A percentile compares a stretch with the other conserved stretches of the same genome.
These are phyloP conservation scores for Chelmon rostratus DNA, from an alignment of 2,797 vertebrate genomes.

Conservation along the genomic window DNA sequence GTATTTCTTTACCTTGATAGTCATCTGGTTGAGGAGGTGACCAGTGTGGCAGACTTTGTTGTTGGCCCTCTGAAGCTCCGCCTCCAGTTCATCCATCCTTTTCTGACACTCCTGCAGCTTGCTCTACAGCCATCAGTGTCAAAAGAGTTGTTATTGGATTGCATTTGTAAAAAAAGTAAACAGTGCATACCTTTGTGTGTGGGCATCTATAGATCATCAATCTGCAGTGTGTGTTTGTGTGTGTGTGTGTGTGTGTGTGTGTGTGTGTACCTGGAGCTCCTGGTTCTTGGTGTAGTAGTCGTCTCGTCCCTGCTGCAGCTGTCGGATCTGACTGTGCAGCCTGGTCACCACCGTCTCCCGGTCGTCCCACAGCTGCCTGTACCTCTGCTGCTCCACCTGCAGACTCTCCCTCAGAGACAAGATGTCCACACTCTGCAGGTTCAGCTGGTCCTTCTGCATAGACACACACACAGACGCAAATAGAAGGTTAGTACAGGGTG, in stretches of 20 bases:
- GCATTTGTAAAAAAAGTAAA: background rate
- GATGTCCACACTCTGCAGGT: constrained; percentile 94
- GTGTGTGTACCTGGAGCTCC: constrained; percentile 91
- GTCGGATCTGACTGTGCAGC: constrained; percentile 94
- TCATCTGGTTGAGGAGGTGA: constrained; percentile 95
- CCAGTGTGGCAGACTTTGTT: constrained; percentile 96
- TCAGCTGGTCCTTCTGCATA: constrained; percentile 95
- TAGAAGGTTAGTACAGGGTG: background rate
- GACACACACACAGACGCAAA: background rate
- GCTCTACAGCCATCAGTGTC: constrained; percentile 81
- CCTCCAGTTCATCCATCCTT: constrained; percentile 91
- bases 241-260: too few relatives aligned
- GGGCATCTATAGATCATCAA: background rate
- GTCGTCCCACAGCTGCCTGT: constrained; percentile 93
- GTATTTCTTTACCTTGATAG: constrained; percentile 89
- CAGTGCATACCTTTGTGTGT: background rate
- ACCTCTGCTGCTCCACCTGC: constrained; percentile 92
- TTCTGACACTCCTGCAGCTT: constrained; percentile 95
- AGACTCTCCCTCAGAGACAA: constrained; percentile 92
- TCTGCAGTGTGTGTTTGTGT: background rate
- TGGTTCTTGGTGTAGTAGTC: constrained; percentile 98
- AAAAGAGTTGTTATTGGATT: background rate
- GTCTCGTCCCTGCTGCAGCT: constrained; percentile 94
- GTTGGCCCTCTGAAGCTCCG: constrained; percentile 95
- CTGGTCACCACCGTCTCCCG: constrained; percentile 91